phyloP scores from a whole-genome alignment of 2,888 invertebrate species.

The Theodoxus fluviatilis region DNA sequence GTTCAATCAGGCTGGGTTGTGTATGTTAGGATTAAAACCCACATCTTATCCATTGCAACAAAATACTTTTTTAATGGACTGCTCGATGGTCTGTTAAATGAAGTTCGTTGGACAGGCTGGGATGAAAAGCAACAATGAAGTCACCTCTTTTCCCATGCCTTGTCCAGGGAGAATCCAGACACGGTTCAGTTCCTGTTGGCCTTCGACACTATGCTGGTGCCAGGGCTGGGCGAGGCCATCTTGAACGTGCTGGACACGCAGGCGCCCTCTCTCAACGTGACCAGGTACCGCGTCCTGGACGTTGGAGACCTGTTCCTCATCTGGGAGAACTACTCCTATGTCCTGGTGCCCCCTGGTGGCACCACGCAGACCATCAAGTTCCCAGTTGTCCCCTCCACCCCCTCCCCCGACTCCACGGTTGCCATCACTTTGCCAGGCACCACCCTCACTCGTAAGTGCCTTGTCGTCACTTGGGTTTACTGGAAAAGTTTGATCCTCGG shows the following conservation, averaged over 20 bases:
- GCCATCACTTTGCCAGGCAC: no score
- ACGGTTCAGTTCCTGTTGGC: conserved; percentile 22
- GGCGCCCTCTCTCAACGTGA: conserved; percentile 20
- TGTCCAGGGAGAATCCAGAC: conserved; percentile 21
- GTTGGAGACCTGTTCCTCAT: conserved; percentile 24
- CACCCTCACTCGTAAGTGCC: no score
- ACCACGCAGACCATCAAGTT: no score
- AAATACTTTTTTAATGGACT: not conserved
- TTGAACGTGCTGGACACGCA: conserved; percentile 13
- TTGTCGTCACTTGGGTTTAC: no score
- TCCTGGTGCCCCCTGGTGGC: conserved; percentile 20
- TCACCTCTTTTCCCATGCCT: no score
- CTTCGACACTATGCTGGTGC: conserved; percentile 14
- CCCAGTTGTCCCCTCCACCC: no score
- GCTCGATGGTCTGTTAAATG: not conserved
- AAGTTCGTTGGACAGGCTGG: no score
- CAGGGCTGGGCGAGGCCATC: conserved; percentile 14
- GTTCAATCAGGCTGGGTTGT: no score
- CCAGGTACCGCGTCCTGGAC: conserved; percentile 23
- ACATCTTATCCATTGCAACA: not conserved
- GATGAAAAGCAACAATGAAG: no score
- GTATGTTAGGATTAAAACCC: not conserved
- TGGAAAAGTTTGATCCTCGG: no score
- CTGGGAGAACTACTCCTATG: conserved; percentile 25
- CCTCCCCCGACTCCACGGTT: no score